A percentile compares a stretch with the other conserved stretches of the same genome.
Conservation (phyloP, 2,113 vertebrate species). For the Athene cunicularia region DNA sequence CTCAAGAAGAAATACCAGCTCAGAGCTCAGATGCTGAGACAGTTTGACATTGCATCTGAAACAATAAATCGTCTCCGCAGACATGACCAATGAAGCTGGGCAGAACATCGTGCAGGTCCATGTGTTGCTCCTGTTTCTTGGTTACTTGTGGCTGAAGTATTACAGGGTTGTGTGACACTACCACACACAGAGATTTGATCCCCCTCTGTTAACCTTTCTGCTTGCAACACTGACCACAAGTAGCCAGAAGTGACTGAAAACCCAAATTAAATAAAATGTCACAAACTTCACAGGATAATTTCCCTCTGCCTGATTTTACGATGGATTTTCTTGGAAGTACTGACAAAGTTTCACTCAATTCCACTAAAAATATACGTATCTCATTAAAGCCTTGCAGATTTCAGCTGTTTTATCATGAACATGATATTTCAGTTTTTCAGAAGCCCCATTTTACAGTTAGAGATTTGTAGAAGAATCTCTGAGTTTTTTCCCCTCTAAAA, state of each 20-base stretch:
- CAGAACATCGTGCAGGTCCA: neutral
- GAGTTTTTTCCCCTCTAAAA: rapidly evolving
- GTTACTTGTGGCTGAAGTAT: neutral
- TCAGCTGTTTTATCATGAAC: neutral
- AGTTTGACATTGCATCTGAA: neutral
- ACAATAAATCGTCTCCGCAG: neutral
- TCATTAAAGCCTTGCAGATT: neutral
- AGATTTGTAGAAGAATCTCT: neutral
- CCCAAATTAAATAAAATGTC: neutral
- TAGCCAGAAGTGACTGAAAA: neutral
- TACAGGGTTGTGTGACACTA: neutral
- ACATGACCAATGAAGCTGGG: neutral
- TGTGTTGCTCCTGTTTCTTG: neutral
- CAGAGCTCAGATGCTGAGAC: neutral
- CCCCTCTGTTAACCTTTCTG: neutral
- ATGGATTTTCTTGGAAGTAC: neutral
- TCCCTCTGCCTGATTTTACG: neutral
- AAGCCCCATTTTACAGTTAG: neutral
- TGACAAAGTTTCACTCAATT: neutral
- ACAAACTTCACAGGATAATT: neutral
- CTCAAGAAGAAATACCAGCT: neutral
- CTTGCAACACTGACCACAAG: neutral
- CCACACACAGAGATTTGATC: neutral
- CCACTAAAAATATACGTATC: neutral
- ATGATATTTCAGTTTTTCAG: neutral